These are phyloP conservation scores for Pseudococcus viburni DNA, from an alignment of 2,888 invertebrate genomes.

Conservation along the genomic window DNA sequence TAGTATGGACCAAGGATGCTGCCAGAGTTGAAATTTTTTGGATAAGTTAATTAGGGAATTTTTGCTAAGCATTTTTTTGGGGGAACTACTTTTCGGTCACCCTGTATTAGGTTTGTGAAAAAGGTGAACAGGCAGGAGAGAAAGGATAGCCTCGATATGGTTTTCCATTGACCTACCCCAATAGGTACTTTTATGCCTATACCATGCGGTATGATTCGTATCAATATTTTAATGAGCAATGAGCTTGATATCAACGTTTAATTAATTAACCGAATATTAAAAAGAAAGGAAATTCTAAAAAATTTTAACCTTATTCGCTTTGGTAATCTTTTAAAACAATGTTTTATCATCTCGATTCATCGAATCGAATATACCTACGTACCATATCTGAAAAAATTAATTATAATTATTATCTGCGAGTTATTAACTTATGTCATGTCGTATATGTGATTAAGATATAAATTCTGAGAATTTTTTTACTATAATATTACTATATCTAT, in stretches of 20 bases:
- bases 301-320: background rate
- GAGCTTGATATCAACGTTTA: background rate
- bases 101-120: background rate
- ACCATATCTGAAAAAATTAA: background rate
- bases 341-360: slow-evolving; percentile 14
- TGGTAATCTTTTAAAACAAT: background rate
- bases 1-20: no score
- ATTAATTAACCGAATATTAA: slow-evolving; percentile 6
- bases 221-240: background rate
- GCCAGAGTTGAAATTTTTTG: no score
- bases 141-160: background rate
- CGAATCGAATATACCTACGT: background rate
- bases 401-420: background rate
- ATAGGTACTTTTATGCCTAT: background rate
- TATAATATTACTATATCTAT: background rate
- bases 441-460: background rate
- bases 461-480: background rate
- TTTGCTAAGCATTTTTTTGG: no score
- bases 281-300: background rate
- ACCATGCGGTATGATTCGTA: background rate
- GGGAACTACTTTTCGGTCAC: no score
- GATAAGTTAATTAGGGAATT: no score
- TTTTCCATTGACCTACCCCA: background rate
- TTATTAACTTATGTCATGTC: background rate
- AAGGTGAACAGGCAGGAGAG: background rate